Base-by-base conservation (phyloP, 2,797 vertebrate species). In the Cetoscarus ocellatus region DNA sequence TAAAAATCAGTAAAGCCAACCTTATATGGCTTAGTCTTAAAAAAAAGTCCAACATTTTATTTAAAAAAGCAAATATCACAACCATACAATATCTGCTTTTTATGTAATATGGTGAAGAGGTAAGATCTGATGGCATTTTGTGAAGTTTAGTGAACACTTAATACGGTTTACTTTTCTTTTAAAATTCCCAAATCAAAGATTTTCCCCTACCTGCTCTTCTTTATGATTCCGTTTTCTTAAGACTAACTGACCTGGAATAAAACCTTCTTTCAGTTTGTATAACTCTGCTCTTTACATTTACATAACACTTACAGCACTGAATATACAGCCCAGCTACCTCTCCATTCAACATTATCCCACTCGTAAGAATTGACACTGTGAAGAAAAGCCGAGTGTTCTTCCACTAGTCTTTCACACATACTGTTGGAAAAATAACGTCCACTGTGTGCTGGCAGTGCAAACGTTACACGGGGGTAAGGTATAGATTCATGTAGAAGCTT, bases 401-500 rank as follows among this genome's bases (percentile, higher is more conserved):
- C 34, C 48, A 17, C 63, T 78, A 52, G 80, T 70, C 50, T 34
- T 51, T 14, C 15, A 54, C 40, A 77, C 35, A 68, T 44, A 57
- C 27, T 61, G 44, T 70, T 59, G 50, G 5, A 59, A 60, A 50
- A 44, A 54, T 57, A 69, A 51, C 39, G 42, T 55, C 49, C 13
- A 11, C 42, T 15, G 51, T 73, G 82, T 15, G 44, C 58, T 60
- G 65, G 58, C 55, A 67, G 59, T 71, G 63, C 73, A 85, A 84
- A 77, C 79, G 86, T 70, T 64, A 53, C 59, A 47, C 56, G 53
- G 56, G 57, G 58, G 35, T 70, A 61, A 52, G 40, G 79, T 55
- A 60, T 64, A 62, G 63, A 77, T 79, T 78, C 53, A 68, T 73
- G 52, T 79, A 40, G 50, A 63, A 54, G 70, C 82, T 83, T 71